Conservation (phyloP, 2,113 vertebrate genomes). For the Motacilla tschutschensis region DNA sequence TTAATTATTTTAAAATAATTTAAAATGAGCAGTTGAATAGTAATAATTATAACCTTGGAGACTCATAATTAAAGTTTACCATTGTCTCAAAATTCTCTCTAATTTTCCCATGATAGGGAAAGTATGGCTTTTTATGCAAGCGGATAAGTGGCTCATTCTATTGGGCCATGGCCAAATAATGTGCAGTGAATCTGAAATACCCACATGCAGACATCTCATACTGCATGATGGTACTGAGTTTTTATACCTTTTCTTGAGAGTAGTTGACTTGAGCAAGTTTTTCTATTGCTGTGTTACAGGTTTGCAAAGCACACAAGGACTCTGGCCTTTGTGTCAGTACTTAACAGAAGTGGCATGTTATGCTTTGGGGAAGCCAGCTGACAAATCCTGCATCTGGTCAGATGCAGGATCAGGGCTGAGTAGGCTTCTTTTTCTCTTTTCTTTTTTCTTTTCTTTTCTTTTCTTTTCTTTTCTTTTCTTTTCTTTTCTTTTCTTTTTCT, state of each 20-base stretch:
- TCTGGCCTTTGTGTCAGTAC: background rate
- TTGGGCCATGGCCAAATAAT: background rate
- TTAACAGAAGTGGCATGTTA: background rate
- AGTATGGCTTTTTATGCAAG: background rate
- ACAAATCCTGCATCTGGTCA: background rate
- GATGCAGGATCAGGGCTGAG: background rate
- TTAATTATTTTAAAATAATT: background rate
- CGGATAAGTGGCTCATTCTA: background rate
- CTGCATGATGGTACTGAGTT: background rate
- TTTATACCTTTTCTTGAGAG: background rate
- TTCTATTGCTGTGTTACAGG: background rate
- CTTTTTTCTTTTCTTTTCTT: too few species aligned
- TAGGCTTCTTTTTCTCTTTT: background rate
- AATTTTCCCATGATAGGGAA: background rate
- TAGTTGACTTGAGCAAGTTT: background rate
- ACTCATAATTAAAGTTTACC: background rate
- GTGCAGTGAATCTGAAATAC: background rate
- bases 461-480: background rate
- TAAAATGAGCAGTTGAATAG: background rate
- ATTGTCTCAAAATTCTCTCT: background rate
- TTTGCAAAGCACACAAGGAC: background rate
- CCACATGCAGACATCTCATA: background rate
- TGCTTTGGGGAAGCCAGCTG: background rate
- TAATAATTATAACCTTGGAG: background rate
- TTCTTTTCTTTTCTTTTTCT: background rate